Conservation (phyloP, 2,888 invertebrate species). For the Eudemis profundana region DNA sequence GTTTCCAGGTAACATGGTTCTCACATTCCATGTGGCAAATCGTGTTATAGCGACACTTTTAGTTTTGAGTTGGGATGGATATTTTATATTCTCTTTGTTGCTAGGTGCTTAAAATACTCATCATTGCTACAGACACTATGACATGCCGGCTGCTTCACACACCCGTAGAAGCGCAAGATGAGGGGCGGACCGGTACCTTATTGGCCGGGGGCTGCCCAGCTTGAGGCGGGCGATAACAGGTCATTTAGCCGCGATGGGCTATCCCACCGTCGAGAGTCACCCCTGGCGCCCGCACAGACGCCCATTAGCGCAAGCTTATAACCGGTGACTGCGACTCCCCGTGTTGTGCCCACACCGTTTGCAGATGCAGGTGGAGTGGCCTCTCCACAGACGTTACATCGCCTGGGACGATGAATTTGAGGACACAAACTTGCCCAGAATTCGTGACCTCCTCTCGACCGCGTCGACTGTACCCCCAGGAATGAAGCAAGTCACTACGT, state of each 20-base stretch:
- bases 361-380: neutral
- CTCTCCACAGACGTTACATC: neutral
- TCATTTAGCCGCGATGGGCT: too few species aligned
- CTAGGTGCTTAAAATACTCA: too few species aligned
- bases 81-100: too few species aligned
- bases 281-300: slow-evolving; percentile 41
- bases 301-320: slow-evolving; percentile 31
- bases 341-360: slow-evolving; percentile 37
- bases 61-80: too few species aligned
- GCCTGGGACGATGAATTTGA: slow-evolving; percentile 3
- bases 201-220: slow-evolving; percentile 43
- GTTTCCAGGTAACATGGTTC: too few species aligned
- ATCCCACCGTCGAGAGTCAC: slow-evolving; percentile 27
- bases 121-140: too few species aligned
- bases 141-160: too few species aligned
- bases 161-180: slow-evolving; percentile 2
- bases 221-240: neutral
- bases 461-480: neutral
- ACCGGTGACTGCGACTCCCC: slow-evolving; percentile 31
- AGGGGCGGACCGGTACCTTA: slow-evolving; percentile 45
- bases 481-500: slow-evolving; percentile 5
- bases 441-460: slow-evolving; percentile 1
- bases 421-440: slow-evolving; percentile 5
- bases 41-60: too few species aligned
- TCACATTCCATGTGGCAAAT: too few species aligned